A percentile compares a stretch with the other conserved stretches of the same genome.
Evolutionary conservation across 2,888 invertebrate species (phyloP).

Genomic region (Agriopis leucophaearia): DNA sequence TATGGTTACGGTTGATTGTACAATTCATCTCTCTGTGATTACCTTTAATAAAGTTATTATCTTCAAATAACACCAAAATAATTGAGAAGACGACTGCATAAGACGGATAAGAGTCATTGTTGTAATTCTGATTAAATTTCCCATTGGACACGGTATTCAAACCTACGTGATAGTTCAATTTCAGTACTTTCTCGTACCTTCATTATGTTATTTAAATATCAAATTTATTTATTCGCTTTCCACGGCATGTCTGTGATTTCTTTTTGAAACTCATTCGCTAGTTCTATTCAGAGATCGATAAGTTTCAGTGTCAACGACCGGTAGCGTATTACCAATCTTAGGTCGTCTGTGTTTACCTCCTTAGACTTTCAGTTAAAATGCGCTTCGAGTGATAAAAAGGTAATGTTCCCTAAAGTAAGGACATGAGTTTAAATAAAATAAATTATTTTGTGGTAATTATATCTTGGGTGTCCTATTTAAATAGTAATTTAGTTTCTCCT

Average conservation of each 20-base stretch:
- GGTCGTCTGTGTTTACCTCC: conserved; percentile 14
- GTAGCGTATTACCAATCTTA: conserved; percentile 18
- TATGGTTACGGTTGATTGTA: conserved; percentile 26
- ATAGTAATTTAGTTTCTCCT: no score
- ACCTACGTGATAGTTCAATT: conserved; percentile 42
- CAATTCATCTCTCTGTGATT: conserved; percentile 29
- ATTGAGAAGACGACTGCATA: conserved; percentile 21
- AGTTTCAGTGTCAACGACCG: conserved; percentile 20
- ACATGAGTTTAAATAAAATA: no score
- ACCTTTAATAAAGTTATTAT: conserved; percentile 39
- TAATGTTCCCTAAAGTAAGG: no score
- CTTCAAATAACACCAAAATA: conserved; percentile 16
- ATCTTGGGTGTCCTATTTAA: no score
- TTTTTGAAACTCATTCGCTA: conserved; percentile 6
- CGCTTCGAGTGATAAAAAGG: not conserved
- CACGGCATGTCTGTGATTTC: conserved; percentile 4
- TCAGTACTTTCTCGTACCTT: conserved; percentile 34
- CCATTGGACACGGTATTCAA: conserved; percentile 31
- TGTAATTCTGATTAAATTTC: conserved; percentile 36
- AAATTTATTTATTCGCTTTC: conserved; percentile 8
- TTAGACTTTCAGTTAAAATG: conserved; percentile 7
- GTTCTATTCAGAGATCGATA: conserved; percentile 18
- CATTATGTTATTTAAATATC: conserved; percentile 29
- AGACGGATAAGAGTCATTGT: conserved; percentile 26
- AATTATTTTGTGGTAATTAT: no score